A percentile compares a stretch with the other conserved stretches of the same genome.
Conservation (phyloP, 2,797 vertebrate species). For the Phoeniculus purpureus region DNA sequence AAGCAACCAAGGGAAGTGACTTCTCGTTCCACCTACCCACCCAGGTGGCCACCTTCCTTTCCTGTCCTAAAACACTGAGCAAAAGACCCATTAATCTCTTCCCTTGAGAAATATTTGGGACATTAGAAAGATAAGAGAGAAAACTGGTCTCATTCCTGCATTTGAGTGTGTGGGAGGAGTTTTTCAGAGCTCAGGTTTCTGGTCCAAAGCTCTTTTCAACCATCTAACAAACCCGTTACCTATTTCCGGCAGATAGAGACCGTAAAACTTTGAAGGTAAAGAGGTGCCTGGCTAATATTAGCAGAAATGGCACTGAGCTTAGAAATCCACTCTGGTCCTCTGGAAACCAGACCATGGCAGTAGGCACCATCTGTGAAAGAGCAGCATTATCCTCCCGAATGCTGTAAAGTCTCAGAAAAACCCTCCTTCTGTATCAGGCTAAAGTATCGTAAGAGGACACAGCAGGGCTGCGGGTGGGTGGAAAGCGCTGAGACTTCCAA, state of each 20-base stretch:
- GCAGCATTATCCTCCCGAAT: background rate
- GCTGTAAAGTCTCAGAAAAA: background rate
- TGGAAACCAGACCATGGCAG: background rate
- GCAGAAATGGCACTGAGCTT: background rate
- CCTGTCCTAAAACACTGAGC: background rate
- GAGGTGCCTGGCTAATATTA: background rate
- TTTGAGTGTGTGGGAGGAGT: background rate
- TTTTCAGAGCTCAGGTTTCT: background rate
- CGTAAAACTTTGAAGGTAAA: background rate
- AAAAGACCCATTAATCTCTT: background rate
- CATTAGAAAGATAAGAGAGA: background rate
- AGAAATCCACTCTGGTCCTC: background rate
- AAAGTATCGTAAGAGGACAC: background rate
- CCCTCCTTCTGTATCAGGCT: background rate
- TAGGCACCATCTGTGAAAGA: background rate
- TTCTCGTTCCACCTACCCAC: background rate
- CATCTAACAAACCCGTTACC: background rate
- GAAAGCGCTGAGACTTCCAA: constrained; percentile 21
- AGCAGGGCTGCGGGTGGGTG: background rate
- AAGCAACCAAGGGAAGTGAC: background rate
- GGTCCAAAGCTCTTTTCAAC: background rate
- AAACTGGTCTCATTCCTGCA: background rate
- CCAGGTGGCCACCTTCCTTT: background rate
- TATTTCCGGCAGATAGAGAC: background rate
- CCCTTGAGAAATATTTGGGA: background rate